Conservation (phyloP, 2,888 invertebrate species). For the Tubulanus polymorphus region DNA sequence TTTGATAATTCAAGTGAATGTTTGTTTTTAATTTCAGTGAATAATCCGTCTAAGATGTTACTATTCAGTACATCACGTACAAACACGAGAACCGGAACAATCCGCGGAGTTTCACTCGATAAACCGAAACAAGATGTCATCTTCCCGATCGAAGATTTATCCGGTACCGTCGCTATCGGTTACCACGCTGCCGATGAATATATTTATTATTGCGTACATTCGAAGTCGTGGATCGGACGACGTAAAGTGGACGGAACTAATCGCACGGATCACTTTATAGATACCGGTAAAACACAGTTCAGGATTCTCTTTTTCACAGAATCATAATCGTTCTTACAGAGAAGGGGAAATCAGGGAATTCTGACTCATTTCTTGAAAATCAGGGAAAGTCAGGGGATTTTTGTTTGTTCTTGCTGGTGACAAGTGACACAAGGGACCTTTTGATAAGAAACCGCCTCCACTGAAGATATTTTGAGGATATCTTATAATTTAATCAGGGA, state of each 20-base stretch:
- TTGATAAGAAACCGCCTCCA: no score
- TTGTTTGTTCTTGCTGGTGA: no score
- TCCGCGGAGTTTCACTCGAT: conserved; percentile 63
- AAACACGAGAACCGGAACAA: conserved; percentile 67
- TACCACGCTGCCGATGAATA: conserved; percentile 62
- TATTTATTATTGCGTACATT: conserved; percentile 60
- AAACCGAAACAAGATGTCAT: conserved; percentile 58
- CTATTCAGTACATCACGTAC: conserved; percentile 55
- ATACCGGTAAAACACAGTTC: conserved; percentile 50
- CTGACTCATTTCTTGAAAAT: no score
- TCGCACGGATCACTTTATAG: conserved; percentile 59
- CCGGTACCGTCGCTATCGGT: conserved; percentile 66
- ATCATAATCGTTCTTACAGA: neutral
- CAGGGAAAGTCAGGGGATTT: no score
- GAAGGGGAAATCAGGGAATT: no score
- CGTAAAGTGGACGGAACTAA: conserved; percentile 63
- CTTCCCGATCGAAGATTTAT: conserved; percentile 67
- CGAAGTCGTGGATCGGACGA: conserved; percentile 62
- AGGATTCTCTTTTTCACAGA: neutral
- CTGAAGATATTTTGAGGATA: no score
- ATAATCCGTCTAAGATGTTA: conserved; percentile 63
- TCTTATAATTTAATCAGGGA: no score
- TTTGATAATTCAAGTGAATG: no score
- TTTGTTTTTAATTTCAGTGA: conserved; percentile 51
- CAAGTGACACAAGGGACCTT: no score